phyloP scores from a whole-genome alignment of 2,888 invertebrate genomes.

The Rhamnusium bicolor region DNA sequence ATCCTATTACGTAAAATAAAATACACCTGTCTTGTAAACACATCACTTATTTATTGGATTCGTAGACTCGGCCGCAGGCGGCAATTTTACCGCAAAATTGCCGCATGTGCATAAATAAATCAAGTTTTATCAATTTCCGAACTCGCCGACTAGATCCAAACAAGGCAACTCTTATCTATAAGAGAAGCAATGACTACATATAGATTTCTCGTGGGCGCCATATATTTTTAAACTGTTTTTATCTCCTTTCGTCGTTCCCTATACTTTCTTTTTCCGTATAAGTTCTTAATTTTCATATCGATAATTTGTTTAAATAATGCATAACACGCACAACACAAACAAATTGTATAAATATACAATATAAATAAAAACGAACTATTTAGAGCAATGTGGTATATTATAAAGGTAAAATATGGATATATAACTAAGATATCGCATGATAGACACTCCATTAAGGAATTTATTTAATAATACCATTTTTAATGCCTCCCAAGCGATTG shows the following conservation, averaged over 20 bases:
- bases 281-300: not conserved
- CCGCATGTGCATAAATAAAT: constrained; percentile 52
- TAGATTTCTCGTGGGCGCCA: constrained; percentile 58
- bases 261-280: not conserved
- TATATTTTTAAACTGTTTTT: constrained; percentile 56
- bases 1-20: constrained; percentile 26
- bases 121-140: constrained; percentile 52
- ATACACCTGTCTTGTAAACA: constrained; percentile 38
- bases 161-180: constrained; percentile 50
- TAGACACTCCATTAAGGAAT: too few relatives aligned
- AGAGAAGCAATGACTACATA: constrained; percentile 53
- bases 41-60: constrained; percentile 36
- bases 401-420: too few relatives aligned
- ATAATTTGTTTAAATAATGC: not conserved
- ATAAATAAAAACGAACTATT: too few relatives aligned
- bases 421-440: too few relatives aligned
- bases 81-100: constrained; percentile 41
- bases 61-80: constrained; percentile 33
- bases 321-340: too few relatives aligned
- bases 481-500: too few relatives aligned
- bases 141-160: constrained; percentile 41
- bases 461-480: too few relatives aligned
- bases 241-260: constrained; percentile 22
- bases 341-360: too few relatives aligned
- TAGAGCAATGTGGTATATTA: too few relatives aligned